Evolutionary conservation across 2,888 invertebrate species (phyloP), one percentile per base, ranked within the genome.

Genomic region (Hydropsyche betteni): DNA sequence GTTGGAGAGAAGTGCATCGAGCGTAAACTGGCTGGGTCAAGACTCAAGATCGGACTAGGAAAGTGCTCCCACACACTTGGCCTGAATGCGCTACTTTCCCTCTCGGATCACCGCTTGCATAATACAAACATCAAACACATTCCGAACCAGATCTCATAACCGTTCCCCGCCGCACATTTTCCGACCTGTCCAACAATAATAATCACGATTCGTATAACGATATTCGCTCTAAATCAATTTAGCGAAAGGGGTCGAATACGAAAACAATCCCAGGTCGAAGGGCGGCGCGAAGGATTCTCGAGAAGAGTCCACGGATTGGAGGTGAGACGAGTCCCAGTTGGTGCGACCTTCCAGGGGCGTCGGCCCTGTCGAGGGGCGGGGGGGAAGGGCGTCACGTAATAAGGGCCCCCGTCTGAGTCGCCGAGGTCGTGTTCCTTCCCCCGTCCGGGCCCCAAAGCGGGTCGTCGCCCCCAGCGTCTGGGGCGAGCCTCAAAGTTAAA

Each of bases 401-500:
- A 34, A 69, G 69, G 64, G 69, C 36, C 34, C 64, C 36, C 64
- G 34, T 36, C 64, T 72, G 72, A 36, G 24, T 14, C 44, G 36
- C 16, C 5, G 70, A 70, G 70, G 70, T 70, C 70, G 70, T 53
- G 70, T 70, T 70, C 70, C 70, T 24, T 34, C 58, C 61, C 72
- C 72, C 14, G 55, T 44, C 44, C 24, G 24, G 24, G 61, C 6
- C 16, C 16, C 33, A 53, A 52, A 68, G 53, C 61, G 75, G 75
- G 75, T 75, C 51, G 51, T 52, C 64, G 75, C 50, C 51, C 75
- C 38, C 52, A 75, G 75, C 75, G 75, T 75, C 75, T 75, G 71
- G 75, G 75, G 71, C 75, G 71, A 72, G 44, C 72, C 55, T 72
- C 72, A 72, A 72, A 72, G 72, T 72, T 72, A 72, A 72, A 72